Conservation (phyloP, 2,113 vertebrate genomes). For the Pitta sordida region DNA sequence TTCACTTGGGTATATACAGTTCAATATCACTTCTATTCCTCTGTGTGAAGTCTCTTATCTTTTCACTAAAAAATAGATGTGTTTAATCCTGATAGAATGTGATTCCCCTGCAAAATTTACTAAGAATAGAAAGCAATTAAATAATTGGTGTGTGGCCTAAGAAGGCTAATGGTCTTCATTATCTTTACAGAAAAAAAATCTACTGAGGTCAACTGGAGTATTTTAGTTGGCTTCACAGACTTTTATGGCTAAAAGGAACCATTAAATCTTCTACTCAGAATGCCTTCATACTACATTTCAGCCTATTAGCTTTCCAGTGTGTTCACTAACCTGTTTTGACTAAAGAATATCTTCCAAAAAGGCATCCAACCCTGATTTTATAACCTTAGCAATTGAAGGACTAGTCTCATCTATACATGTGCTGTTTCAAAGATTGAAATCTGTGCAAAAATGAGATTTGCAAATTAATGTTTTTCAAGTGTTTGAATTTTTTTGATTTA, state of each 20-base stretch:
- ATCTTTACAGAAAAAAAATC: background rate
- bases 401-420: background rate
- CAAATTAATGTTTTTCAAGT: background rate
- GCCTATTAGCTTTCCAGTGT: background rate
- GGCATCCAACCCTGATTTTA: background rate
- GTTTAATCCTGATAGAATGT: background rate
- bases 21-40: constrained; percentile 20
- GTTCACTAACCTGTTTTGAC: background rate
- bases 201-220: background rate
- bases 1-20: constrained; percentile 16
- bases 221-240: background rate
- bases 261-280: background rate
- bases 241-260: background rate
- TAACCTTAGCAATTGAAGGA: background rate
- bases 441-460: background rate
- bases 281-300: background rate
- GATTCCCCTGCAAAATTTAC: constrained; percentile 35
- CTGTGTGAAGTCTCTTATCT: constrained; percentile 28
- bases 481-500: background rate
- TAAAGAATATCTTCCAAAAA: background rate
- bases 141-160: constrained; percentile 39
- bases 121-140: constrained; percentile 42
- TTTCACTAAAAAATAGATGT: constrained; percentile 11
- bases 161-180: background rate
- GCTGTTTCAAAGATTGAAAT: background rate